A percentile compares a stretch with the other conserved stretches of the same genome.
These are phyloP conservation scores for Agrochola circellaris DNA, from an alignment of 2,888 invertebrate genomes.

Conservation along the genomic window DNA sequence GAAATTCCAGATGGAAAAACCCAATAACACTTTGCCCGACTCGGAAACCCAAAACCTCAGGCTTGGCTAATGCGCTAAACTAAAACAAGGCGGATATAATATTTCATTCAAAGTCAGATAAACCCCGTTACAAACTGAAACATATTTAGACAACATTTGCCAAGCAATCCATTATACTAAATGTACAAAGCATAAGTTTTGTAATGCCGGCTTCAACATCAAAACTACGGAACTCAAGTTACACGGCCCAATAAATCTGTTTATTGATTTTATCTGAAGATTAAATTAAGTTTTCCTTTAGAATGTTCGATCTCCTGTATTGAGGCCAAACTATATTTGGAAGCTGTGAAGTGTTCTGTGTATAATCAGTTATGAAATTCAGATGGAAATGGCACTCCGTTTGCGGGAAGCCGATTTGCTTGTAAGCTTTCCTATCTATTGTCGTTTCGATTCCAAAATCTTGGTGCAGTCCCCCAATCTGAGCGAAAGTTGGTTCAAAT, in stretches of 20 bases:
- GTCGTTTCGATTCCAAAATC: constrained; percentile 29
- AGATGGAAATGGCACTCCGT: constrained; percentile 9
- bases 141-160: constrained; percentile 1
- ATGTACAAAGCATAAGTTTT: constrained; percentile 23
- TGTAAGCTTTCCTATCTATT: constrained; percentile 10
- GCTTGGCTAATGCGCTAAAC: neutral
- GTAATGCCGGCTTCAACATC: constrained; percentile 27
- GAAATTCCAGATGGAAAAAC: too few species aligned
- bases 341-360: constrained; percentile 11
- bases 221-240: constrained; percentile 49
- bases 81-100: neutral
- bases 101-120: constrained; percentile 7
- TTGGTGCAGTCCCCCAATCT: neutral
- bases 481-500: constrained; percentile 17
- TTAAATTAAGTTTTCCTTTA: constrained; percentile 39
- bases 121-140: neutral
- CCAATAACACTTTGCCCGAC: too few species aligned
- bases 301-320: constrained; percentile 27
- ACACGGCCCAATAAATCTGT: constrained; percentile 44
- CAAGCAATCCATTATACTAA: constrained; percentile 27
- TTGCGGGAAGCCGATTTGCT: constrained; percentile 25
- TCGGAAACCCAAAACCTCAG: neutral
- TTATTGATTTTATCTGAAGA: constrained; percentile 27
- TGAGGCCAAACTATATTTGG: constrained; percentile 4
- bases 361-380: constrained; percentile 35